phyloP scores from a whole-genome alignment of 2,113 vertebrate genomes.

The Herpetotheres cachinnans region DNA sequence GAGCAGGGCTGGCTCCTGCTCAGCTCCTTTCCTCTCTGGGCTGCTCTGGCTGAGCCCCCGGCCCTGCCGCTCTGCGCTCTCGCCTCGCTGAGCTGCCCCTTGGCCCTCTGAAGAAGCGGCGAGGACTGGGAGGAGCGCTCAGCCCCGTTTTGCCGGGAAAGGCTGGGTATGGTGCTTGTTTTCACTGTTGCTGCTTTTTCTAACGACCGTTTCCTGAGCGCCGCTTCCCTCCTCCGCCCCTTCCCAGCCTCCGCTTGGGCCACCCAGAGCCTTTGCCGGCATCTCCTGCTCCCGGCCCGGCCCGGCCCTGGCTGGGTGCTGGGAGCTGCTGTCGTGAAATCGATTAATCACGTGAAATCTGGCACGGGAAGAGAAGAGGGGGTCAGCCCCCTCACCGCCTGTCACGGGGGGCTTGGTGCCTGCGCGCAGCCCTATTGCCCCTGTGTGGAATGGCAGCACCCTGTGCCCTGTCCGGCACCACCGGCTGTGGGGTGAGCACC shows the following conservation, averaged over 20 bases:
- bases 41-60: rapidly evolving
- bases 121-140: rapidly evolving
- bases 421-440: rapidly evolving
- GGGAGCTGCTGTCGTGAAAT: not conserved
- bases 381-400: not conserved
- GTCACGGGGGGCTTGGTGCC: rapidly evolving
- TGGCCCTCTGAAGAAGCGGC: rapidly evolving
- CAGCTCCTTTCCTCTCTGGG: not conserved
- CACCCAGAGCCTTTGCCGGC: not conserved
- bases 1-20: not conserved
- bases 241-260: not conserved
- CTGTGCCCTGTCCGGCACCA: rapidly evolving
- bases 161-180: not conserved
- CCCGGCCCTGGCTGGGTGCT: not conserved
- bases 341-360: not conserved
- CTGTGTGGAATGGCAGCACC: rapidly evolving
- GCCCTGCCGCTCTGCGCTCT: rapidly evolving
- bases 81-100: not conserved
- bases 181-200: not conserved
- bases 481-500: not conserved
- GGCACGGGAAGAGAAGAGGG: not conserved
- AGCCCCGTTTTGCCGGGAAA: rapidly evolving
- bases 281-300: not conserved
- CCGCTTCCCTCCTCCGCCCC: not conserved
- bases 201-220: not conserved